phyloP scores from a whole-genome alignment of 2,113 vertebrate genomes.

The Ageneiosus marmoratus region DNA sequence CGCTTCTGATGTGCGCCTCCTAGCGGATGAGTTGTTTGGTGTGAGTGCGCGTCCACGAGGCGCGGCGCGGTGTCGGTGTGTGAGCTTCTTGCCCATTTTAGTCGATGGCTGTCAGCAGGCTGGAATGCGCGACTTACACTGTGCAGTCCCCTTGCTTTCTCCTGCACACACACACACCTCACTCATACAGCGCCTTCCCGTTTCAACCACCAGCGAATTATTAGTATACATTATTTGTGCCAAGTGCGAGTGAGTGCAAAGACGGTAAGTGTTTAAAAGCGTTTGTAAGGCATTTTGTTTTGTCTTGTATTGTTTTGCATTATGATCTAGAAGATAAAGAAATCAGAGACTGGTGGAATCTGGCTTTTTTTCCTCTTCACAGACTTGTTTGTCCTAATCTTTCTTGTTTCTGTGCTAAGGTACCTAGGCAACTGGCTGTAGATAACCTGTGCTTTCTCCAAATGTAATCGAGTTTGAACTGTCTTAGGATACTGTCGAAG shows the following conservation, averaged over 20 bases:
- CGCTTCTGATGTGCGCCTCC: not conserved
- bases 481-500: not conserved
- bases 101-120: constrained; percentile 67
- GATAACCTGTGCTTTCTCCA: not conserved
- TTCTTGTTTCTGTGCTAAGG: not conserved
- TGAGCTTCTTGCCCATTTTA: constrained; percentile 69
- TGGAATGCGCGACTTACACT: constrained; percentile 67
- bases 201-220: not conserved
- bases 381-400: not conserved
- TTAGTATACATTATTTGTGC: not conserved
- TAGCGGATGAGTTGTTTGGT: not conserved
- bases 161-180: constrained; percentile 37
- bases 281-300: not conserved
- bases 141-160: constrained; percentile 54
- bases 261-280: constrained; percentile 26
- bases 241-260: not conserved
- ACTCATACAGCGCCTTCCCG: constrained; percentile 8
- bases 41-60: constrained; percentile 17
- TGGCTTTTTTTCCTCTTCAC: not conserved
- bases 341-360: not conserved
- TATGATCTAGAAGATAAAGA: not conserved
- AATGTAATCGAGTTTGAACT: not conserved
- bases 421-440: not conserved
- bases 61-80: constrained; percentile 41
- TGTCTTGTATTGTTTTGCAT: not conserved